These are phyloP conservation scores for Nothocercus nigrocapillus DNA, from an alignment of 2,113 vertebrate species.

Conservation along the genomic window DNA sequence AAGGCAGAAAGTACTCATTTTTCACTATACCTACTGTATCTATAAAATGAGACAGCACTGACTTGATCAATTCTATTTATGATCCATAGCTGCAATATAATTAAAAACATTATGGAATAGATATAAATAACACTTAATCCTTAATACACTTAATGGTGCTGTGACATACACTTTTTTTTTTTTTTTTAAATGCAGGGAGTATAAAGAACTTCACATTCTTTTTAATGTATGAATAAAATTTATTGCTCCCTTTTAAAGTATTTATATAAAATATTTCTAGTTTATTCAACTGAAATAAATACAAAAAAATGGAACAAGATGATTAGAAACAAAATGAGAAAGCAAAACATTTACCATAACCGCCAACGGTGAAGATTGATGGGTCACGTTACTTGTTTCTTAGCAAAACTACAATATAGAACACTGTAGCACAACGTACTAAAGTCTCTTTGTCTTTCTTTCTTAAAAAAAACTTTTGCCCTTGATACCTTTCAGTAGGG, in stretches of 20 bases:
- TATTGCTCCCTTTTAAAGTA: slow-evolving; percentile 69
- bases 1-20: slow-evolving; percentile 15
- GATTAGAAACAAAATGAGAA: slow-evolving; percentile 60
- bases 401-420: slow-evolving; percentile 56
- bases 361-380: slow-evolving; percentile 58
- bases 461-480: slow-evolving; percentile 56
- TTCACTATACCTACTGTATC: slow-evolving; percentile 1
- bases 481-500: slow-evolving; percentile 75
- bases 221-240: slow-evolving; percentile 62
- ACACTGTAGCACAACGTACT: slow-evolving; percentile 66
- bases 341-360: slow-evolving; percentile 53
- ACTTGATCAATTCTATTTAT: slow-evolving; percentile 28
- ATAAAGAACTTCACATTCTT: slow-evolving; percentile 76
- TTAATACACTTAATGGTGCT: slow-evolving; percentile 45
- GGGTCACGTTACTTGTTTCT: slow-evolving; percentile 58
- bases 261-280: slow-evolving; percentile 47
- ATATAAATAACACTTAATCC: slow-evolving; percentile 62
- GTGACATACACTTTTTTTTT: not conserved
- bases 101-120: slow-evolving; percentile 53
- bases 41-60: slow-evolving; percentile 46
- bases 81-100: slow-evolving; percentile 50
- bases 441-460: slow-evolving; percentile 66
- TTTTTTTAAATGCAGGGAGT: slow-evolving; percentile 67
- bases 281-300: slow-evolving; percentile 68
- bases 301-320: slow-evolving; percentile 54